These are phyloP conservation scores for Siphamia tubifer DNA, from an alignment of 2,113 vertebrate genomes.

Conservation along the genomic window DNA sequence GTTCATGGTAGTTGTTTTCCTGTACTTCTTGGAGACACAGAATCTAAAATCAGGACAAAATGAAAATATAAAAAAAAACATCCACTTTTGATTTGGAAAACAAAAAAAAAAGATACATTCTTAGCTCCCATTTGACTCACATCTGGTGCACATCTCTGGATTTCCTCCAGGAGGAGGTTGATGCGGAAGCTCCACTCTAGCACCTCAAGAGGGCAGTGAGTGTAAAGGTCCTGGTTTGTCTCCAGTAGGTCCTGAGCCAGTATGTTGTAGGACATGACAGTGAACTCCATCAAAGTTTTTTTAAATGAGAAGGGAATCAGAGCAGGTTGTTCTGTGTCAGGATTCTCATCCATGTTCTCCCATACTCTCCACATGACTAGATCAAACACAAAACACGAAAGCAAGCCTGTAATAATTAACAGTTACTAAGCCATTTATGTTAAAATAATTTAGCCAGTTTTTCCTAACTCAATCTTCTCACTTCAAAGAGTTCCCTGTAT, in stretches of 20 bases:
- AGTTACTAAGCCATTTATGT: background rate
- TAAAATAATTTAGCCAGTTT: too few relatives aligned
- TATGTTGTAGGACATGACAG: conserved; percentile 96
- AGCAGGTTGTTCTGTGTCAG: conserved; percentile 14
- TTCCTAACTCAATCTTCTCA: too few relatives aligned
- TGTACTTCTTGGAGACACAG: conserved; percentile 97
- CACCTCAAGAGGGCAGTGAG: conserved; percentile 87
- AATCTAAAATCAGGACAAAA: conserved; percentile 77
- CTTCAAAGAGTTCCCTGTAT: too few relatives aligned
- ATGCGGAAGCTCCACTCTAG: conserved; percentile 89
- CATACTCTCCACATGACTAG: conserved; percentile 87
- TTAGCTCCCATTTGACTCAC: conserved; percentile 81
- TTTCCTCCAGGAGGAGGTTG: conserved; percentile 86
- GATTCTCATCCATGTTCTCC: conserved; percentile 81
- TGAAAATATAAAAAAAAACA: background rate
- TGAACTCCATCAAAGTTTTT: conserved; percentile 86
- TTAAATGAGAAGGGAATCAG: conserved; percentile 53
- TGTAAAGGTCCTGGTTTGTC: conserved; percentile 85
- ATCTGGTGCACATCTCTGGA: conserved; percentile 89
- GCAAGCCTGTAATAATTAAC: background rate
- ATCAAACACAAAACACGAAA: background rate
- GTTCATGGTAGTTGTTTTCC: conserved; percentile 89
- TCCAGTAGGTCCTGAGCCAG: conserved; percentile 92
- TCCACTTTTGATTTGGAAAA: too few relatives aligned
- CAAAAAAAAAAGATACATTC: too few relatives aligned